Percentiles rank a stretch among this genome's conserved stretches.
phyloP scores from a whole-genome alignment of 2,797 vertebrate species.

The Gymnoscopelus microlampas region DNA sequence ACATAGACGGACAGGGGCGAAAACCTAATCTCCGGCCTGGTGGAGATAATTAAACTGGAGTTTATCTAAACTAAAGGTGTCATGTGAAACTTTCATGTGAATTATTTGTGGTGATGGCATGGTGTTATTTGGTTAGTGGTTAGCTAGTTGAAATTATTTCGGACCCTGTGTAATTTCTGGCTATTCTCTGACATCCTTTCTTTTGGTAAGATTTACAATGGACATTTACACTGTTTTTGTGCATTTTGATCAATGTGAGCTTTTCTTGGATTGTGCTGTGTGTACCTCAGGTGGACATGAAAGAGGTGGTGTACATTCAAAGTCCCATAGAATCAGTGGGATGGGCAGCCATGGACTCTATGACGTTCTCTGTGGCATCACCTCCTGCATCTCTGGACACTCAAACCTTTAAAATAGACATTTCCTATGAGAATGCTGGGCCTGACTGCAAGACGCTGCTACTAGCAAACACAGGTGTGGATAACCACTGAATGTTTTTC shows the following conservation, averaged over 20 bases:
- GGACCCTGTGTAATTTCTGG: slow-evolving; percentile 29
- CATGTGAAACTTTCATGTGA: slow-evolving; percentile 48
- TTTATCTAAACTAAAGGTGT: slow-evolving; percentile 38
- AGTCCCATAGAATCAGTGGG: slow-evolving; percentile 70
- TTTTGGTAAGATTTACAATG: no score
- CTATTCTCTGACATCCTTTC: background rate
- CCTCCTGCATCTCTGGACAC: slow-evolving; percentile 83
- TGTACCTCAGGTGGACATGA: slow-evolving; percentile 82
- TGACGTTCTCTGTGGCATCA: slow-evolving; percentile 85
- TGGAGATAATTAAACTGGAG: slow-evolving; percentile 30
- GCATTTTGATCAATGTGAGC: slow-evolving; percentile 9
- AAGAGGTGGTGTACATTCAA: slow-evolving; percentile 85
- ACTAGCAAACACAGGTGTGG: slow-evolving; percentile 89
- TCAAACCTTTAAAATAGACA: slow-evolving; percentile 84
- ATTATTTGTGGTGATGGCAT: slow-evolving; percentile 43
- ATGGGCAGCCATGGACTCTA: slow-evolving; percentile 87
- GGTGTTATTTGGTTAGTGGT: background rate
- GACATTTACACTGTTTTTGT: slow-evolving; percentile 5
- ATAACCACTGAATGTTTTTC: background rate
- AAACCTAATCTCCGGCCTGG: no score
- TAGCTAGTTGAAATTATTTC: slow-evolving; percentile 18
- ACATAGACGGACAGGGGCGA: no score
- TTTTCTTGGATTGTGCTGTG: slow-evolving; percentile 26
- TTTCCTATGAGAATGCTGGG: slow-evolving; percentile 87
- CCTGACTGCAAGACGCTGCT: slow-evolving; percentile 80